Base-by-base conservation (phyloP, 2,797 vertebrate species). In the Cryptoprocta ferox region DNA sequence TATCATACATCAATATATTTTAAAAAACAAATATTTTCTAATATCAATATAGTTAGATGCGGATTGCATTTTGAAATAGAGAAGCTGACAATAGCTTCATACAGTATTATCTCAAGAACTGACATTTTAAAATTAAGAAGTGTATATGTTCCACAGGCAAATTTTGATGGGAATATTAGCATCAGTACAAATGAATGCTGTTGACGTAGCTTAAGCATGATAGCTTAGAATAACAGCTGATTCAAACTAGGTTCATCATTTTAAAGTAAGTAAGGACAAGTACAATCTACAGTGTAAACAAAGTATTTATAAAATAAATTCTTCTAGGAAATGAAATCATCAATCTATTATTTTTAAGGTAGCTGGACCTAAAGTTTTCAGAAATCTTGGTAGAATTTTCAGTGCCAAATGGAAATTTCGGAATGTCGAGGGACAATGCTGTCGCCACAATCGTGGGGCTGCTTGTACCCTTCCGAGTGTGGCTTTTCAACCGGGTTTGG, bases 61-160 rank as follows among this genome's bases (percentile, higher is more conserved):
- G 98, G 97, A 98, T 97, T 98, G 96, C 90, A 98, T 97, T 98
- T 96, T 98, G 98, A 98, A 99, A 98, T 96, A 98, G 97, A 98
- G 99, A 99, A 99, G 99, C 99, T 99, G 98, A 99, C 98, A 99
- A 99, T 98, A 99, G 99, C 99, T 99, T 99, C 99, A 98, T 98
- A 99, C 96, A 89, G 89, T 98, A 39, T 97, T 97, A 94, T 98
- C 94, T 98, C 95, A 98, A 97, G 98, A 98, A 98, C 86, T 95
- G 97, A 97, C 98, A 98, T 98, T 98, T 98, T 97, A 97, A 98
- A 98, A 98, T 98, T 97, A 95, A 98, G 96, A 98, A 98, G 75
- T 88, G 91, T 92, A 95, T 98, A 92, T 95, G 96, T 97, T 96
- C 88, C 97, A 98, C 98, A 98, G 98, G 98, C 97, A 97, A 97